Evolutionary conservation across 2,113 vertebrate genomes (phyloP), one percentile per base, ranked within the genome.

Genomic region (Leiothrix lutea): DNA sequence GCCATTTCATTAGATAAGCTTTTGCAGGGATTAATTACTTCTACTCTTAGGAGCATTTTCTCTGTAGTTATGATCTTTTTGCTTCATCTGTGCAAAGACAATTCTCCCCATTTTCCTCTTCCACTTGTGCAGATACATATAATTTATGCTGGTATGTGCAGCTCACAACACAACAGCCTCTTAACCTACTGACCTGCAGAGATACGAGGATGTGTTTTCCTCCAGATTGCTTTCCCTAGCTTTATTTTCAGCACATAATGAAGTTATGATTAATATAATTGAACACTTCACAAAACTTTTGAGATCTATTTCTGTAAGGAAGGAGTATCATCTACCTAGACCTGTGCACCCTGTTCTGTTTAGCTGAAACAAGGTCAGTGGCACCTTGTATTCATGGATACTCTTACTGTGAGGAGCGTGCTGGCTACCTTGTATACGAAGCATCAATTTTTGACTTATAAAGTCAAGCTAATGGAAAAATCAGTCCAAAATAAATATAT

Each of bases 201-300:
- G 54, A 33, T 28, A 10, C 0, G 4, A 86, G 23, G 5, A 21
- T 51, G 79, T 69, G n/a, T 31, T 0, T 0, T 42, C 66, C 57
- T 48, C 47, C 33, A 54, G 13, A 5, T 33, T 38, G 14, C 61
- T 70, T 93, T 56, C 45, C 44, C 21, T 60, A n/a, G 5, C 21
- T 67, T 83, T 38, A 42, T 92, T 74, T 80, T 56, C 64, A 80
- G 28, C 35, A 14, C 22, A 14, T 47, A 16, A 80, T 77, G 38
- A 80, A 60, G 44, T 28, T 21, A 40, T 12, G 6, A 28, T 89
- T 60, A 44, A 36, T 25, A 36, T 21, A 74, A 38, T 4, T n/a
- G 22, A 77, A 56, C 29, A 44, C 19, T 33, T 23, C 24, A 14
- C 35, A 83, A 45, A 28, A 40, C 7, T 60, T 64, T 12, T 29